Conservation (phyloP, 2,888 invertebrate species). For the Sussaba pulchella region DNA sequence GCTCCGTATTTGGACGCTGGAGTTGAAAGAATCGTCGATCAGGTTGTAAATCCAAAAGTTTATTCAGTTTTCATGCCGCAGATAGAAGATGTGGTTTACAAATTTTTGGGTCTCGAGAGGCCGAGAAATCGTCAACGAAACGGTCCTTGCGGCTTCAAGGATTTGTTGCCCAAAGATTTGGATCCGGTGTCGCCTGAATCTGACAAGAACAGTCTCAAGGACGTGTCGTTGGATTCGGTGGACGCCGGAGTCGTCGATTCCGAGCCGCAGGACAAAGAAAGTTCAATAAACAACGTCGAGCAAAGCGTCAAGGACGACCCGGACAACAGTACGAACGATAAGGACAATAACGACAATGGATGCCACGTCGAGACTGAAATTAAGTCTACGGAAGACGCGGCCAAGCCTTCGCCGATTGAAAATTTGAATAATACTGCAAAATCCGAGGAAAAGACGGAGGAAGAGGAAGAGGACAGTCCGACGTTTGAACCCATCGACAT, state of each 20-base stretch:
- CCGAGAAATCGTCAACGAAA: constrained; percentile 85
- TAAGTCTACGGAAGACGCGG: constrained; percentile 63
- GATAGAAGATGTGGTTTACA: constrained; percentile 96
- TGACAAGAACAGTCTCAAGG: constrained; percentile 87
- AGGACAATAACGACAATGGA: constrained; percentile 68
- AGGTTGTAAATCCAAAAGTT: constrained; percentile 97
- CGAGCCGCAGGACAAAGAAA: constrained; percentile 63
- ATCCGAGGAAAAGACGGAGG: constrained; percentile 84
- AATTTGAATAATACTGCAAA: constrained; percentile 78
- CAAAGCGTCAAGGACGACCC: constrained; percentile 72
- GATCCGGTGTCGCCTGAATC: constrained; percentile 94
- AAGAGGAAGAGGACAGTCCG: constrained; percentile 88
- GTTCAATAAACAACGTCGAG: background rate
- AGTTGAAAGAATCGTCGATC: constrained; percentile 97
- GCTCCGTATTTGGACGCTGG: constrained; percentile 96
- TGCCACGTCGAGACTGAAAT: constrained; percentile 72
- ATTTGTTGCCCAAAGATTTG: constrained; percentile 90
- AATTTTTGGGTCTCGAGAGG: constrained; percentile 92
- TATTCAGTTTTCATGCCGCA: constrained; percentile 94
- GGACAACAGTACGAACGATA: constrained; percentile 73
- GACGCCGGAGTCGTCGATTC: constrained; percentile 73
- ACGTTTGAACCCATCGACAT: constrained; percentile 88
- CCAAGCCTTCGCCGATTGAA: constrained; percentile 19
- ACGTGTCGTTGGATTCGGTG: constrained; percentile 79
- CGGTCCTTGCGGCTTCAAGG: constrained; percentile 83